Base-by-base conservation (phyloP, 2,797 vertebrate species). In the Apogon talboti region DNA sequence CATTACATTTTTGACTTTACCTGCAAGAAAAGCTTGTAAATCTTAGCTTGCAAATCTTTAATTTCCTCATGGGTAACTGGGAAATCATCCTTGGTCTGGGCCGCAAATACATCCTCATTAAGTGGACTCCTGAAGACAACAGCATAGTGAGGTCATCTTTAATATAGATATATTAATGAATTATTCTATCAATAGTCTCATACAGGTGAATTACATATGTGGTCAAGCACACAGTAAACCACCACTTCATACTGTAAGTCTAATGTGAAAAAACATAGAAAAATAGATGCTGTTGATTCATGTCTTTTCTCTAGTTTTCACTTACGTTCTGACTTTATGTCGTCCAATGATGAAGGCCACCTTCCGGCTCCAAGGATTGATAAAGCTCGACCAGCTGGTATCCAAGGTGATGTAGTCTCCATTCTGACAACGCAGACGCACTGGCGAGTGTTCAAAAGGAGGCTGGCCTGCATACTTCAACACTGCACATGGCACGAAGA, bases 251-350 rank as follows among this genome's bases (percentile, higher is more conserved):
- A 28, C 6, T 28, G 24, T 28, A 28, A 28, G 4, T 3, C 24
- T 28, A 5, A 3, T 28, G 24, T 28, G 24, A 28, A 28, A 28
- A 28, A 28, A 28, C 24, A 21, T 21, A 5, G 24, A 28, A 28
- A 28, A 28, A 28, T 28, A 28, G 24, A 28, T 28, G 24, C 6
- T 28, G 24, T 28, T 28, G 24, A 28, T 2, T 28, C 24, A 3
- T 6, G 6, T 28, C 24, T 28, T 28, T 28, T 28, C 24, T 28
- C 4, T 28, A 28, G 3, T 28, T 28, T 28, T 28, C 4, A 28
- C 95, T 94, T 90, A 97, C 96, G 92, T 96, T 77, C 95, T 92
- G 68, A 97, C 96, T 96, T 96, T 97, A 77, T 97, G 96, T 11
- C 96, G 91, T 15, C 96, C 96, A 19, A 97, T 94, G 73, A 97